These are phyloP conservation scores for Amniataba percoides DNA, from an alignment of 2,797 vertebrate genomes.

Conservation along the genomic window DNA sequence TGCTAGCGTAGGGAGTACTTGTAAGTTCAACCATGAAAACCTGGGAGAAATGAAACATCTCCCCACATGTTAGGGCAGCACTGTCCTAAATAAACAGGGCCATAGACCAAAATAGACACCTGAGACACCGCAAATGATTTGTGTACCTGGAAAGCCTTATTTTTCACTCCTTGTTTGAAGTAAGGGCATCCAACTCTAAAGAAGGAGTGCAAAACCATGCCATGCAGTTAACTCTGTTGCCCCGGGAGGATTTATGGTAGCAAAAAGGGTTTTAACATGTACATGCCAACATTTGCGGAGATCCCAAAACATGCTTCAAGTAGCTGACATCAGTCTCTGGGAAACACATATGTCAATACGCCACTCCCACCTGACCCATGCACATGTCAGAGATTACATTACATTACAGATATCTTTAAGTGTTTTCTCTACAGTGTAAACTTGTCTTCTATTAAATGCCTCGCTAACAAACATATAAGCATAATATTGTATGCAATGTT, in stretches of 20 bases:
- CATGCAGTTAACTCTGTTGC: slow-evolving; percentile 61
- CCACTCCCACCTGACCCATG: slow-evolving; percentile 34
- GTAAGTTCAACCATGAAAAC: slow-evolving; percentile 43
- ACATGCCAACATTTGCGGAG: slow-evolving; percentile 73
- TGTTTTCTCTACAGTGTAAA: background rate
- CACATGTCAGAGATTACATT: slow-evolving; percentile 21
- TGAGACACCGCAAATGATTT: slow-evolving; percentile 74
- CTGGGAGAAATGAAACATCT: slow-evolving; percentile 54
- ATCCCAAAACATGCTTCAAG: slow-evolving; percentile 77
- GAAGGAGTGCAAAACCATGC: slow-evolving; percentile 40
- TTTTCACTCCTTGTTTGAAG: slow-evolving; percentile 75
- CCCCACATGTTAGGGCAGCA: slow-evolving; percentile 59
- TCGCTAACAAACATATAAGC: background rate
- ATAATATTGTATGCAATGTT: background rate
- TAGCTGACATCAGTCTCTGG: slow-evolving; percentile 71
- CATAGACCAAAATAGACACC: slow-evolving; percentile 63
- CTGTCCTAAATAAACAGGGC: slow-evolving; percentile 58
- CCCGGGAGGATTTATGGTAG: slow-evolving; percentile 74
- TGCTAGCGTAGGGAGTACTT: slow-evolving; percentile 12
- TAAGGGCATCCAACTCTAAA: slow-evolving; percentile 55
- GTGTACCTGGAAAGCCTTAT: slow-evolving; percentile 60
- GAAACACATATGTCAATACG: slow-evolving; percentile 71
- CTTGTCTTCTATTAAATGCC: too few species aligned
- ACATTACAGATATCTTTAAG: background rate
- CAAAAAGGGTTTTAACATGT: slow-evolving; percentile 68